Evolutionary conservation across 2,888 invertebrate genomes (phyloP), one percentile per base, ranked within the genome.

Genomic region (Amblyjoppa proteus): DNA sequence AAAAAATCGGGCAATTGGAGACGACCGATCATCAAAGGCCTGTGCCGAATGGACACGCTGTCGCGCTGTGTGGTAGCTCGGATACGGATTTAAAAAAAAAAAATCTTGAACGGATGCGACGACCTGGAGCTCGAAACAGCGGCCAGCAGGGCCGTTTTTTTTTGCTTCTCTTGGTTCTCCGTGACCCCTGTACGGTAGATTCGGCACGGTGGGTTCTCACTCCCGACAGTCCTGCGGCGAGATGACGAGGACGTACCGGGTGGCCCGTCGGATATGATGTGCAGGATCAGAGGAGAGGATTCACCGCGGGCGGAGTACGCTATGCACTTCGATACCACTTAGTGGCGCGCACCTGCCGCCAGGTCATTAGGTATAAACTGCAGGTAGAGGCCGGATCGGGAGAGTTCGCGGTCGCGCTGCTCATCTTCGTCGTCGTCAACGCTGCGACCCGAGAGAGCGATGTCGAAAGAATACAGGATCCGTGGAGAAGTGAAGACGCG

Each of bases 301-400:
- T 69, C 80, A 64, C 81, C 80, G 66, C 45, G 82, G 68, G 75
- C 16, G 31, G 61, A 56, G 58, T 56, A 9, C 34, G 53, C 71
- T 61, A n/a, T 83, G 83, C 80, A 77, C 83, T 86, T 81, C 53
- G 80, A 64, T 73, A 58, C 58, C 28, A 58, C 58, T 58, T 58
- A 25, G 28, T 58, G 58, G 80, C 89, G 86, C 88, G 76, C 89
- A 94, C 94, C 94, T 94, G 93, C 92, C 90, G 91, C 92, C 90
- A 90, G 92, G 93, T 93, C 93, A 93, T 94, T 93, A 93, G 92
- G 91, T 92, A 89, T 91, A 92, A 93, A 91, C 92, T 92, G 90
- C 92, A 92, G 93, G 92, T 91, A 92, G 90, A 90, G 87, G 87
- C 87, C 89, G 88, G 87, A 88, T 82, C 81, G 75, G 49, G 76